Percentiles rank a stretch among this genome's conserved stretches.
These are phyloP conservation scores for Zelostemma sp. DNA, from an alignment of 1,140 invertebrate genomes.

Conservation along the genomic window DNA sequence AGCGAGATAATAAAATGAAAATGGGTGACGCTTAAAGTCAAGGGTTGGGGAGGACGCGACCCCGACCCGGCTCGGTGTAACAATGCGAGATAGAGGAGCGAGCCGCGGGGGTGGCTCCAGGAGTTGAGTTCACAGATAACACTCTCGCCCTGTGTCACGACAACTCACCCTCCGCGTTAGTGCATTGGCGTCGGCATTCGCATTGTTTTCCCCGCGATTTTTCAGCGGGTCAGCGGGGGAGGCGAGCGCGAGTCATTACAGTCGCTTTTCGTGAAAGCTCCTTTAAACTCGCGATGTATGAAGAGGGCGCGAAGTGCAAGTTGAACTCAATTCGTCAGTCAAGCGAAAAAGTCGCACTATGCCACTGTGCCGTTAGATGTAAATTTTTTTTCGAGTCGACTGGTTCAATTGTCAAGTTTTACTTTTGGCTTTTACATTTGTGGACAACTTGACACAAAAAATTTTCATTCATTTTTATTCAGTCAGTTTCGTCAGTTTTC, in stretches of 20 bases:
- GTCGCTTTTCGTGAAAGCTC: slow-evolving; percentile 42
- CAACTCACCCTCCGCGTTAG: slow-evolving; percentile 29
- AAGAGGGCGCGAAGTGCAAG: slow-evolving; percentile 29
- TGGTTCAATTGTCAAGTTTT: too few relatives aligned
- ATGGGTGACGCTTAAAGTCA: slow-evolving; percentile 61
- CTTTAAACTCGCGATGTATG: slow-evolving; percentile 33
- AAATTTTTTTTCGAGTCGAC: slow-evolving; percentile 22
- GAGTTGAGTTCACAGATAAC: slow-evolving; percentile 62
- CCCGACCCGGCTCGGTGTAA: slow-evolving; percentile 51
- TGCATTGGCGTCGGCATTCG: slow-evolving; percentile 57
- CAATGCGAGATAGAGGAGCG: slow-evolving; percentile 58
- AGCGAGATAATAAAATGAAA: slow-evolving; percentile 66
- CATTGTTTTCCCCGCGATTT: slow-evolving; percentile 50
- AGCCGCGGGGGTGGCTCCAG: slow-evolving; percentile 36
- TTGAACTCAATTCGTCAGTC: slow-evolving; percentile 28
- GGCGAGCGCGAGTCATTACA: slow-evolving; percentile 40
- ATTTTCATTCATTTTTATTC: too few relatives aligned
- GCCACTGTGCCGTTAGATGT: slow-evolving; percentile 20
- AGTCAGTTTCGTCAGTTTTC: too few relatives aligned
- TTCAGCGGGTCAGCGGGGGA: slow-evolving; percentile 29
- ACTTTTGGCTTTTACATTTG: too few relatives aligned
- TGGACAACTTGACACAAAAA: too few relatives aligned
- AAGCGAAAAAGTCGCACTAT: slow-evolving; percentile 21
- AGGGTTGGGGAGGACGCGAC: slow-evolving; percentile 52
- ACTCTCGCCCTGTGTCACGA: slow-evolving; percentile 22